phyloP scores from a whole-genome alignment of 1,140 invertebrate genomes.

The Notospermus geniculatus region DNA sequence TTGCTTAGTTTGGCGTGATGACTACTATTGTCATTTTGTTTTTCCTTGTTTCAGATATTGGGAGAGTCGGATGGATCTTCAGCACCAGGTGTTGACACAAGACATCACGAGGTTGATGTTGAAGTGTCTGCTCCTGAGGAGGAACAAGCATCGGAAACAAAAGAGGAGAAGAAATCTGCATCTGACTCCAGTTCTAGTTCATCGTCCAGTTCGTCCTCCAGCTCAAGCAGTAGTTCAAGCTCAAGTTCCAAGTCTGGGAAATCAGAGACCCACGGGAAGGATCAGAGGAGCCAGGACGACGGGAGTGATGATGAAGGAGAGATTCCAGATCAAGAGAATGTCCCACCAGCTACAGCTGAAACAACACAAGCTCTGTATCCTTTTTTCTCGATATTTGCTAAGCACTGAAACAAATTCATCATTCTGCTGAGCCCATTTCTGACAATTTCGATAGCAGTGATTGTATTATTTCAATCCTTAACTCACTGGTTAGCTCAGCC shows the following conservation, averaged over 20 bases:
- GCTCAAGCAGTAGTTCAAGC: conserved; percentile 26
- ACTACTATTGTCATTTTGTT: too few species aligned
- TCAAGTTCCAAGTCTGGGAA: conserved; percentile 28
- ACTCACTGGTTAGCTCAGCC: background rate
- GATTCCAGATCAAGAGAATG: conserved; percentile 13
- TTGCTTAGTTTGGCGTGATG: too few species aligned
- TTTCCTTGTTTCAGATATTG: too few species aligned
- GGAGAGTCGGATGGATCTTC: too few species aligned
- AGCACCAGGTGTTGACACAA: too few species aligned
- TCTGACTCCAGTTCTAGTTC: conserved; percentile 12
- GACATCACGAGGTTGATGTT: too few species aligned
- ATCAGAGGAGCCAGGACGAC: conserved; percentile 9
- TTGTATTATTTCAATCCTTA: too few species aligned
- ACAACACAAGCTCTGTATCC: conserved; percentile 14
- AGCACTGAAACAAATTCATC: too few species aligned
- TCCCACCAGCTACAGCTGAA: conserved; percentile 12
- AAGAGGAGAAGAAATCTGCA: conserved; percentile 19
- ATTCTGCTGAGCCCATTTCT: too few species aligned
- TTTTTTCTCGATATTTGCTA: conserved; percentile 17
- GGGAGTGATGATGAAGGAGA: conserved; percentile 21
- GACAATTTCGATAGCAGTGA: too few species aligned
- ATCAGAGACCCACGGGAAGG: conserved; percentile 16
- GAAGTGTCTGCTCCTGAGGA: too few species aligned
- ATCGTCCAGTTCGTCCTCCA: conserved; percentile 27
- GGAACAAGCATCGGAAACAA: too few species aligned